phyloP scores from a whole-genome alignment of 2,113 vertebrate species.

The Ranitomeya variabilis region DNA sequence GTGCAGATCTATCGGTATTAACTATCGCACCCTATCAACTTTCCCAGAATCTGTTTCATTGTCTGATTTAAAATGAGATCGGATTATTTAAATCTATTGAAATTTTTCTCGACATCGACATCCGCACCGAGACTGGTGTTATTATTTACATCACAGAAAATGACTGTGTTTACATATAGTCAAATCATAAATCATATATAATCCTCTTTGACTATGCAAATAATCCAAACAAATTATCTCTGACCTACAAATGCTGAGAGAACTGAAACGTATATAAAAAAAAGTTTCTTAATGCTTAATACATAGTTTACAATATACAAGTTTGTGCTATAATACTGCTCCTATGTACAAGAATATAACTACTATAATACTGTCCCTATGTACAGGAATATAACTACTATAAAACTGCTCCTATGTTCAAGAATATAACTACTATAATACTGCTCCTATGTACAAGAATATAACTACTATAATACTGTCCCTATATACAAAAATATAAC shows the following conservation, averaged over 20 bases:
- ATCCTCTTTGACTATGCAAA: constrained; percentile 28
- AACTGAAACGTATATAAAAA: neutral
- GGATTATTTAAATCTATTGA: constrained; percentile 7
- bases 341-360: neutral
- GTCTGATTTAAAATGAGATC: neutral
- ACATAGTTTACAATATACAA: neutral
- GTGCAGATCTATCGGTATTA: too few species aligned
- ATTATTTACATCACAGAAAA: neutral
- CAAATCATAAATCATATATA: constrained; percentile 1
- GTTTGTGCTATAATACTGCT: neutral
- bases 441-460: too few species aligned
- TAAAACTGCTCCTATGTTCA: too few species aligned
- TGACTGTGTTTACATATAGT: constrained; percentile 22
- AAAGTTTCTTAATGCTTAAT: neutral
- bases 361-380: neutral
- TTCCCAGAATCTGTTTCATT: neutral
- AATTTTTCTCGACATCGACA: neutral
- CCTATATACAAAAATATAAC: too few species aligned
- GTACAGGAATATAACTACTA: too few species aligned
- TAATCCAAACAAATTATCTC: constrained; percentile 7
- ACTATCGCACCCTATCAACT: neutral
- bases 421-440: too few species aligned
- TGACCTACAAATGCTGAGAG: neutral
- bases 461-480: too few species aligned
- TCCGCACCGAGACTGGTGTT: neutral